Evolutionary conservation across 2,888 invertebrate genomes (phyloP).

Genomic region (Acanthococcus lagerstroemiae): DNA sequence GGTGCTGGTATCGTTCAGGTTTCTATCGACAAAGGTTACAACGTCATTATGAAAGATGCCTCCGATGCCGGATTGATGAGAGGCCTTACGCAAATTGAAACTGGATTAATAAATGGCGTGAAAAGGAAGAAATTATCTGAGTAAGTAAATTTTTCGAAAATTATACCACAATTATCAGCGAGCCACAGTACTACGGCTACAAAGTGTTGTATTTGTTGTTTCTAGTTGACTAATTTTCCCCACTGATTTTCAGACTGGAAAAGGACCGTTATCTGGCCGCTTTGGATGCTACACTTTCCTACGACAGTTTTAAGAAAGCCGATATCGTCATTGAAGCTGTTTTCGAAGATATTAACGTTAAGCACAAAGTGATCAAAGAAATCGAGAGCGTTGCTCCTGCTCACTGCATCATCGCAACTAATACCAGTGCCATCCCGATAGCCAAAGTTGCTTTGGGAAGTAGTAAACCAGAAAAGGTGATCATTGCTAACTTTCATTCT

Average conservation of each 20-base stretch:
- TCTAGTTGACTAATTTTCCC: constrained; percentile 6
- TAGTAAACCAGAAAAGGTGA: constrained; percentile 83
- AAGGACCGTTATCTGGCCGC: constrained; percentile 68
- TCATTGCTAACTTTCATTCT: too few species aligned
- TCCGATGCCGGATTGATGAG: constrained; percentile 68
- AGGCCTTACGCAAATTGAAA: constrained; percentile 84
- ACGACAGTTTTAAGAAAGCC: constrained; percentile 68
- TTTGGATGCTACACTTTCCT: constrained; percentile 68
- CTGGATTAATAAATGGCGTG: constrained; percentile 66
- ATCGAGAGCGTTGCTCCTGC: constrained; percentile 75
- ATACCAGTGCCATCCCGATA: constrained; percentile 97
- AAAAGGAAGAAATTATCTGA: constrained; percentile 73
- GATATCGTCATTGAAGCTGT: constrained; percentile 98
- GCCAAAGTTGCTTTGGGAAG: constrained; percentile 89
- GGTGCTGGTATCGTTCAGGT: constrained; percentile 98
- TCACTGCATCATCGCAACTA: constrained; percentile 91
- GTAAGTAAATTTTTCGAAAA: constrained; percentile 44
- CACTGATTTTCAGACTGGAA: constrained; percentile 52
- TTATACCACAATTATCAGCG: too few species aligned
- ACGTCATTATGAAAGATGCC: constrained; percentile 86
- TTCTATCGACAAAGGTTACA: constrained; percentile 84
- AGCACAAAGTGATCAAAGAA: constrained; percentile 95
- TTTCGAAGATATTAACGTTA: constrained; percentile 90
- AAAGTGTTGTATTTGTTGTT: not conserved
- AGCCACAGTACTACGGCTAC: too few species aligned